A percentile compares a stretch with the other conserved stretches of the same genome.
Conservation (phyloP, 2,113 vertebrate genomes). For the Ptilonorhynchus violaceus region DNA sequence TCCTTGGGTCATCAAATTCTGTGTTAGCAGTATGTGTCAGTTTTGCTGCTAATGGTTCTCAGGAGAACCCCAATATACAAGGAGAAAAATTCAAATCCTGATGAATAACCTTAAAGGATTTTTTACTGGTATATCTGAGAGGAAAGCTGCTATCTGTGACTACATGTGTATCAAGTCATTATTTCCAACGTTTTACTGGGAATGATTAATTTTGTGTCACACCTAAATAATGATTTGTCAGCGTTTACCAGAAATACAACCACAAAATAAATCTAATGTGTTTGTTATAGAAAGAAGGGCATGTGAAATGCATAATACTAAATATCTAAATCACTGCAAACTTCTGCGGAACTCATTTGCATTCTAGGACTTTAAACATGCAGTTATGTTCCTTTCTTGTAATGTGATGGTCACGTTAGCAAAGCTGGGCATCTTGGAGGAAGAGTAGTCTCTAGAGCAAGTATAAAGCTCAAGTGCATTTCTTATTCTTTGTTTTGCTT, state of each 20-base stretch:
- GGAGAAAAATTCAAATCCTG: background rate
- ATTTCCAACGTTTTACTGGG: background rate
- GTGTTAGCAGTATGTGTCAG: background rate
- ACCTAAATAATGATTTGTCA: background rate
- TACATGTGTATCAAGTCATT: background rate
- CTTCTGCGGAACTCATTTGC: background rate
- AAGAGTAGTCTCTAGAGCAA: background rate
- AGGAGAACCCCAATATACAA: background rate
- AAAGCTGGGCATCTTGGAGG: background rate
- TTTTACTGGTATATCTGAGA: background rate
- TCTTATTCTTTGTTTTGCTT: background rate
- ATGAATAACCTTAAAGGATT: background rate
- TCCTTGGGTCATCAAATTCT: background rate
- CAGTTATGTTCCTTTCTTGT: background rate
- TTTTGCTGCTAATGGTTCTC: background rate
- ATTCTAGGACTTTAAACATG: background rate
- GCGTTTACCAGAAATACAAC: background rate
- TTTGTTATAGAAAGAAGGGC: background rate
- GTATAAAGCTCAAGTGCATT: background rate
- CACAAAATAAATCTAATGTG: background rate
- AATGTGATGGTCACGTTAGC: background rate
- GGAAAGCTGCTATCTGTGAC: background rate
- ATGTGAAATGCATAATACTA: background rate
- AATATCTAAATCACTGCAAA: rapidly evolving
- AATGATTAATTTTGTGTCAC: background rate